A percentile compares a stretch with the other conserved stretches of the same genome.
Conservation (phyloP, 2,797 vertebrate genomes). For the Hafferia zeledoni region DNA sequence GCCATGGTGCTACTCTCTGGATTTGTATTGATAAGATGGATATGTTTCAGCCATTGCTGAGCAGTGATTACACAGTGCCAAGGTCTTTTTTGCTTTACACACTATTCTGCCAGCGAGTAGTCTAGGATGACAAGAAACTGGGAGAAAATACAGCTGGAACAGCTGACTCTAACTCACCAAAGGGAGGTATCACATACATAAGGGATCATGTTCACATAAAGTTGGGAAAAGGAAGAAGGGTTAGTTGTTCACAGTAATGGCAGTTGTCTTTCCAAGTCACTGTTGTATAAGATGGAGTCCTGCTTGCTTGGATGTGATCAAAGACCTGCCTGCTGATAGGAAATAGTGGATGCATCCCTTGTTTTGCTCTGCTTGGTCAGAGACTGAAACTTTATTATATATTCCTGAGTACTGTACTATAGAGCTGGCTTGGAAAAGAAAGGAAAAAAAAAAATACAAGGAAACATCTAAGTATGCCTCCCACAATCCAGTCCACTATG, state of each 20-base stretch:
- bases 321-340: background rate
- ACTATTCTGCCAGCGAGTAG: accelerated
- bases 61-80: background rate
- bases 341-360: background rate
- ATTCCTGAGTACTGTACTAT: background rate
- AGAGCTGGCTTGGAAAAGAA: background rate
- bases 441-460: background rate
- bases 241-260: accelerated
- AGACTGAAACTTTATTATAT: background rate
- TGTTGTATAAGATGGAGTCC: accelerated
- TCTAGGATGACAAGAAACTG: background rate
- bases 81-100: background rate
- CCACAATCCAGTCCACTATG: background rate
- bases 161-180: background rate
- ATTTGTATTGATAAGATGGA: background rate
- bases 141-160: background rate
- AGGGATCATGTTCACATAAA: background rate
- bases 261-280: background rate
- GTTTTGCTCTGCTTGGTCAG: background rate
- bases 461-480: background rate
- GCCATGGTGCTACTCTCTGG: background rate
- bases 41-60: background rate
- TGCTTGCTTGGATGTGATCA: background rate
- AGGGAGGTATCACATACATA: accelerated
- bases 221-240: background rate